Evolutionary conservation across 2,113 vertebrate genomes (phyloP).

Genomic region (Notarius quadriscutis): DNA sequence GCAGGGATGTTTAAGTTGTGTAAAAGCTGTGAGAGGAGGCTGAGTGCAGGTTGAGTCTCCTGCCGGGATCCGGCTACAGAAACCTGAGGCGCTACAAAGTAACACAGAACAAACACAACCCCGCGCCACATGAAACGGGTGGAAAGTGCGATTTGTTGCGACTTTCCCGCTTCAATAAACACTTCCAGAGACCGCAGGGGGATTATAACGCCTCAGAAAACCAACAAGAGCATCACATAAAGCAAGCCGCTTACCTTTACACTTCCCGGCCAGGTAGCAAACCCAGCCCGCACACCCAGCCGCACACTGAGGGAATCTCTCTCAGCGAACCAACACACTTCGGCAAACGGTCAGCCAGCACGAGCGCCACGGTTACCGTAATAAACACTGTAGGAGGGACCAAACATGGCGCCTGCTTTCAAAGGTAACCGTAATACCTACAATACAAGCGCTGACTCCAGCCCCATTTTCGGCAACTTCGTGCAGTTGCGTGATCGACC

Average conservation of each 20-base stretch:
- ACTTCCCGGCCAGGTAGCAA: neutral
- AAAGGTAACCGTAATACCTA: slow-evolving; percentile 24
- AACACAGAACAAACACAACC: too few species aligned
- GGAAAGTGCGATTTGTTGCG: neutral
- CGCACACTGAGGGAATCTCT: neutral
- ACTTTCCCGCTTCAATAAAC: neutral
- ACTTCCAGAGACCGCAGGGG: neutral
- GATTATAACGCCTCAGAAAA: too few species aligned
- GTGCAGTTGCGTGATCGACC: neutral
- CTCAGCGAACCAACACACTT: slow-evolving; percentile 28
- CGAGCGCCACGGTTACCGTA: slow-evolving; percentile 46
- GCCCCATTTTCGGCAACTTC: neutral
- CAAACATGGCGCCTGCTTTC: neutral
- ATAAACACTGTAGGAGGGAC: neutral
- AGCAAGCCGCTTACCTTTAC: slow-evolving; percentile 14
- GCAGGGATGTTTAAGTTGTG: neutral
- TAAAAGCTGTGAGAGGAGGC: neutral
- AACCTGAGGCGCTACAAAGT: neutral
- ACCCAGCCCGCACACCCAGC: neutral
- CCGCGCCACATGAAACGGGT: neutral
- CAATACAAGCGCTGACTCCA: neutral
- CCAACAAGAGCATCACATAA: neutral
- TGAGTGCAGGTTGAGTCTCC: neutral
- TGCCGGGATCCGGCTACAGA: too few species aligned
- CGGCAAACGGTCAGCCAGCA: slow-evolving; percentile 29